Evolutionary conservation across 1,140 invertebrate genomes (phyloP), one percentile per base, ranked within the genome.

Genomic region (Bombyx mandarina): DNA sequence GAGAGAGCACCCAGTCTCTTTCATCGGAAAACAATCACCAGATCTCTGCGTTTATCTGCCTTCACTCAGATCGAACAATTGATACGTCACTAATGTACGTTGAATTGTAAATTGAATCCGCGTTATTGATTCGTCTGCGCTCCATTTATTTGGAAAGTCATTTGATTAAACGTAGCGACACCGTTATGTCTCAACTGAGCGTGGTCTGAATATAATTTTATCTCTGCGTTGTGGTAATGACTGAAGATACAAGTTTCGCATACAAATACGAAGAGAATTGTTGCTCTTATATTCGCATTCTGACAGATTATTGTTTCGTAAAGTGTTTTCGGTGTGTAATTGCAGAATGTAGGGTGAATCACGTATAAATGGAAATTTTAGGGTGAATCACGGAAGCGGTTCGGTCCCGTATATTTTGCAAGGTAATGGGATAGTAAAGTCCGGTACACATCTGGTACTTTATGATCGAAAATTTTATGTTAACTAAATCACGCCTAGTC

Each of bases 71-170:
- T 86, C 73, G 75, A 82, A 80, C 79, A 84, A 84, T 80, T 78
- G 81, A 83, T 86, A 84, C 77, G 79, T 84, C 78, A 75, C 69
- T 81, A 73, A 81, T 82, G 75, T 84, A 82, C 75, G 79, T 68
- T 72, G 77, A 82, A 80, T 78, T 81, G 76, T 81, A 83, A 84
- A 86, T 84, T 83, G 81, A 84, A 84, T 86, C 82, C 73, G 62
- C 72, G 75, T 77, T 80, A 81, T 83, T 77, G 78, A 83, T 86
- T 79, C 75, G 72, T 78, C 73, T 75, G 68, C 77, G 80, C 74
- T 82, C 75, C 74, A 80, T 82, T 86, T 79, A 77, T 81, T 79
- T 67, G 64, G 64, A 75, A 77, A 73, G 75, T 71, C 71, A 79
- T 82, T 83, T 79, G 75, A 86, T 79, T 86, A 79, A 77, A 69